Conservation (phyloP, 2,797 vertebrate species). For the Esox masquinongy region DNA sequence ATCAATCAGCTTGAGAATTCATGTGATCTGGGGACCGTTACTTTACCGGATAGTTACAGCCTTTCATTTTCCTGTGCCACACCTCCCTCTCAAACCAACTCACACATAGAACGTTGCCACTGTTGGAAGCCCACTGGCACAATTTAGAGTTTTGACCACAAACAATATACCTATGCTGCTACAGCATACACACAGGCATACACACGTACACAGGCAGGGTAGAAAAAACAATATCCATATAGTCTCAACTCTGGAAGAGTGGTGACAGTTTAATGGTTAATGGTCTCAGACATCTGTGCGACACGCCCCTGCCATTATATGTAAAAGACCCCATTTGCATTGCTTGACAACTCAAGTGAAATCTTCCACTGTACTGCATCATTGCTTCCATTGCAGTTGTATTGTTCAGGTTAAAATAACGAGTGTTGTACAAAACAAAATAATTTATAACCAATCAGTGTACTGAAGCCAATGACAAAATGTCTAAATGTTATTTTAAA, state of each 20-base stretch:
- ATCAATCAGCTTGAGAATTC: slow-evolving; percentile 21
- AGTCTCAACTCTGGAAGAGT: slow-evolving; percentile 65
- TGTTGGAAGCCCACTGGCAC: slow-evolving; percentile 41
- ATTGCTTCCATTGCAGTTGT: too few relatives aligned
- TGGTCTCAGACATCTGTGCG: slow-evolving; percentile 56
- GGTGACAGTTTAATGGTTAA: slow-evolving; percentile 77
- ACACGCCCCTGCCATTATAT: slow-evolving; percentile 67
- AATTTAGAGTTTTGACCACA: slow-evolving; percentile 52
- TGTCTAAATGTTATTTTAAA: too few relatives aligned
- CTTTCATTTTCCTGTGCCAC: background rate
- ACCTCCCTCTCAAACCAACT: slow-evolving; percentile 1
- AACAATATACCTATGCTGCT: slow-evolving; percentile 22
- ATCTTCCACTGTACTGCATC: too few relatives aligned
- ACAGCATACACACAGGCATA: too few relatives aligned
- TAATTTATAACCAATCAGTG: too few relatives aligned
- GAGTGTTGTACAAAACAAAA: too few relatives aligned
- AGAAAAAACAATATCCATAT: slow-evolving; percentile 37
- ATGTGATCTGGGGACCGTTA: slow-evolving; percentile 19
- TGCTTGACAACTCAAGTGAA: too few relatives aligned
- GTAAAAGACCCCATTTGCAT: slow-evolving; percentile 59
- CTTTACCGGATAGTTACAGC: slow-evolving; percentile 2
- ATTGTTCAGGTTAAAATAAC: too few relatives aligned
- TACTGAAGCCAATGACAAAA: too few relatives aligned
- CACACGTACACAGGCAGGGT: slow-evolving; percentile 23
- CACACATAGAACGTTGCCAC: slow-evolving; percentile 6